phyloP scores from a whole-genome alignment of 2,797 vertebrate genomes.

The Tokudaia muenninki region DNA sequence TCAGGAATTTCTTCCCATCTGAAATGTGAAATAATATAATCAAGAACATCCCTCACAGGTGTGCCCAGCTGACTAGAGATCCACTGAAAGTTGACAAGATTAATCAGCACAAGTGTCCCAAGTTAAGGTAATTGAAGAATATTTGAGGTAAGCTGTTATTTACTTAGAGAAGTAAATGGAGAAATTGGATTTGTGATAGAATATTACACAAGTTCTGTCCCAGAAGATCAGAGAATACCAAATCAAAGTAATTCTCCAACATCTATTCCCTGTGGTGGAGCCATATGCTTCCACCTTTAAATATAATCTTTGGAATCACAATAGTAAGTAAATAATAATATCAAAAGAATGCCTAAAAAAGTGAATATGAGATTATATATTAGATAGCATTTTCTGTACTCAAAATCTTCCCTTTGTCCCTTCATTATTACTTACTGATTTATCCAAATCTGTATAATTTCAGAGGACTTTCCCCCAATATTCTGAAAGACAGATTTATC shows the following conservation, averaged over 20 bases:
- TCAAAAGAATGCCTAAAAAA: rapidly evolving
- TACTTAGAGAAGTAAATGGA: background rate
- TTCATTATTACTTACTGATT: background rate
- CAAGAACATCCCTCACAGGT: background rate
- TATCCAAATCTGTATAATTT: background rate
- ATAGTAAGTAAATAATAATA: background rate
- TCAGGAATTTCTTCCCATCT: background rate
- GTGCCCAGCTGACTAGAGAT: background rate
- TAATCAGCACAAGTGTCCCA: background rate
- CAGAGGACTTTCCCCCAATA: background rate
- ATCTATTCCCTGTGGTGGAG: background rate
- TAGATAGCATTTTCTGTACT: background rate
- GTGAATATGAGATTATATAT: background rate
- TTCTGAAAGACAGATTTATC: background rate
- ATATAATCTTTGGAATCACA: background rate
- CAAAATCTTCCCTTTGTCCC: too few species aligned
- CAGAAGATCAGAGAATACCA: background rate
- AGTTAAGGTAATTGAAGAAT: background rate
- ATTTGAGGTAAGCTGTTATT: background rate
- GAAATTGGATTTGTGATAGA: background rate
- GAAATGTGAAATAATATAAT: background rate
- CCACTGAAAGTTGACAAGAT: background rate
- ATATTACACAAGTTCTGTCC: background rate
- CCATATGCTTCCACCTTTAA: background rate
- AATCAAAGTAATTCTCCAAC: background rate